Conservation (phyloP, 2,797 vertebrate species). For the Muscicapa striata region DNA sequence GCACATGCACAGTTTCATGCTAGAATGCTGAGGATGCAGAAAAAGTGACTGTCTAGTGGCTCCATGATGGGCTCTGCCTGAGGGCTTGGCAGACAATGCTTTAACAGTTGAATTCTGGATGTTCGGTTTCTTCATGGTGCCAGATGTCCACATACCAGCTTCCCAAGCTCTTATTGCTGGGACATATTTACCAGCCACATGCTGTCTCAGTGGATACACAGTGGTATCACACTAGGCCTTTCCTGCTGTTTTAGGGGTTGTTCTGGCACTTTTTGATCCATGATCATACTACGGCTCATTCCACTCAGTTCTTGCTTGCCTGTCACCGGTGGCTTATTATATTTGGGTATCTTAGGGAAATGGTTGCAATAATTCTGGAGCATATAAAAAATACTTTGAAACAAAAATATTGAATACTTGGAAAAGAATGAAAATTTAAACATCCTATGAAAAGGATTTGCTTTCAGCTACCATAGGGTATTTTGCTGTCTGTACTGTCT, state of each 20-base stretch:
- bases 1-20: background rate
- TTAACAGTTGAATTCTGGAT: background rate
- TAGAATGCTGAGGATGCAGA: background rate
- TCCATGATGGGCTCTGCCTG: background rate
- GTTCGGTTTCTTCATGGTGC: background rate
- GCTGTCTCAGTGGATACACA: rapidly evolving
- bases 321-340: background rate
- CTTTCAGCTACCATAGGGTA: background rate
- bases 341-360: background rate
- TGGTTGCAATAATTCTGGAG: background rate
- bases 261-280: background rate
- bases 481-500: background rate
- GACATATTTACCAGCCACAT: background rate
- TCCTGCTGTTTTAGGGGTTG: background rate
- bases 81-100: background rate
- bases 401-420: background rate
- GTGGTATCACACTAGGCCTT: background rate
- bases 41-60: background rate
- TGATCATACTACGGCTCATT: background rate
- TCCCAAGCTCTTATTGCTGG: background rate
- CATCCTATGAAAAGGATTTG: background rate
- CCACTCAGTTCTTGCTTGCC: background rate
- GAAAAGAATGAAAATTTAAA: background rate
- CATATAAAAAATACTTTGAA: background rate
- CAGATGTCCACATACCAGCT: background rate